Evolutionary conservation across 2,888 invertebrate genomes (phyloP).

Genomic region (Spisula subtruncata): DNA sequence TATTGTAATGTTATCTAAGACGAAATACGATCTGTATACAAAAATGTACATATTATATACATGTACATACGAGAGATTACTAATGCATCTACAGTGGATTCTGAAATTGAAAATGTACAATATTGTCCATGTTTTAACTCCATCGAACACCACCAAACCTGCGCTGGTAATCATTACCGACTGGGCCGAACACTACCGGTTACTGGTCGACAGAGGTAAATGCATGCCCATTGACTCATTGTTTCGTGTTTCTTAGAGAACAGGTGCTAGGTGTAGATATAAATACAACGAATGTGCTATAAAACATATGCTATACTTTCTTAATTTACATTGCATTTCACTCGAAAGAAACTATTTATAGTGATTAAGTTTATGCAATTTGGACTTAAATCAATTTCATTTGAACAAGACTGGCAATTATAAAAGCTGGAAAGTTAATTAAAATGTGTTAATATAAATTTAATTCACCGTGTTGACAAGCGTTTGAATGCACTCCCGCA

Average conservation of each 20-base stretch:
- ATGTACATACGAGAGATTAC: too few relatives aligned
- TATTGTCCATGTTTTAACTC: too few relatives aligned
- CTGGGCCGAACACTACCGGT: too few relatives aligned
- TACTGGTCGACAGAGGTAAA: too few relatives aligned
- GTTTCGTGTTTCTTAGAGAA: background rate
- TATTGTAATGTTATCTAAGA: too few relatives aligned
- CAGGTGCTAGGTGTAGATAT: background rate
- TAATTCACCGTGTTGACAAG: background rate
- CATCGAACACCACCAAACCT: too few relatives aligned
- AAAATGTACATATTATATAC: too few relatives aligned
- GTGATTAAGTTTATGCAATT: background rate
- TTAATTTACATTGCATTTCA: background rate
- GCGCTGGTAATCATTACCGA: too few relatives aligned
- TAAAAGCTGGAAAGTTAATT: background rate
- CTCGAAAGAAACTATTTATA: background rate
- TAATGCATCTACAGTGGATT: too few relatives aligned
- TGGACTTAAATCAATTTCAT: slow-evolving; percentile 12
- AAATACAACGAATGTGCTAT: background rate
- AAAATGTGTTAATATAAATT: background rate
- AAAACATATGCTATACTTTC: background rate
- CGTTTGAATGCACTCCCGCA: background rate
- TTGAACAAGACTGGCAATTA: background rate
- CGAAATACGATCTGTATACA: too few relatives aligned
- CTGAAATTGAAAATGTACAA: too few relatives aligned
- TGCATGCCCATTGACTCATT: too few relatives aligned